A percentile compares a stretch with the other conserved stretches of the same genome.
Evolutionary conservation across 2,797 vertebrate species (phyloP).

Genomic region (Rhynchotus rufescens): DNA sequence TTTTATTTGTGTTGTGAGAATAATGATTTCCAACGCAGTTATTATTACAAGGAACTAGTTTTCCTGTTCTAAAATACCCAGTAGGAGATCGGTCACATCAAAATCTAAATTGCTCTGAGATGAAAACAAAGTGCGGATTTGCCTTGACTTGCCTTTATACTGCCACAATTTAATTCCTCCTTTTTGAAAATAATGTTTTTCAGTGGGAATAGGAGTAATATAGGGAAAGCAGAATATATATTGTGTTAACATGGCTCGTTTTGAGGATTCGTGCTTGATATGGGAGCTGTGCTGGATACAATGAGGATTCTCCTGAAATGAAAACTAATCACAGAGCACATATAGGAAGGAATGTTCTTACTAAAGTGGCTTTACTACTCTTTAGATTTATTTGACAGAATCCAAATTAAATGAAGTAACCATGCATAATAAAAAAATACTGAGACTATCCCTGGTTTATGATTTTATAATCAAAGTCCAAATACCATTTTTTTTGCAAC

Average conservation of each 20-base stretch:
- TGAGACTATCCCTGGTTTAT: background rate
- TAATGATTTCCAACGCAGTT: background rate
- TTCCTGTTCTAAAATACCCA: background rate
- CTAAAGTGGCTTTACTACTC: background rate
- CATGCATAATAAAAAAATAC: background rate
- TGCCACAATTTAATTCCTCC: background rate
- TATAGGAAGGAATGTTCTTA: background rate
- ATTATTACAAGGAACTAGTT: background rate
- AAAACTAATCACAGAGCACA: background rate
- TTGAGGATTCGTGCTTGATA: background rate
- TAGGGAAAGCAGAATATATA: background rate
- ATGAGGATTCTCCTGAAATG: background rate
- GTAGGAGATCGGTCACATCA: background rate
- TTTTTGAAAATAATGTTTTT: background rate
- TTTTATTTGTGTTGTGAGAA: background rate
- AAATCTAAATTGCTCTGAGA: background rate
- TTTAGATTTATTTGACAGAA: background rate
- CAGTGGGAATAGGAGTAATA: background rate
- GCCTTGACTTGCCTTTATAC: constrained; percentile 19
- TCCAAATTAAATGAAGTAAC: background rate
- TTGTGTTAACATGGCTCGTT: background rate
- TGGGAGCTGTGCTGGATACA: background rate
- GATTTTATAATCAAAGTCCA: background rate
- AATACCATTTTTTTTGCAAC: constrained; percentile 4
- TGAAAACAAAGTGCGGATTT: constrained; percentile 2